Evolutionary conservation across 2,797 vertebrate species (phyloP).

Genomic region (Hemibagrus guttatus): DNA sequence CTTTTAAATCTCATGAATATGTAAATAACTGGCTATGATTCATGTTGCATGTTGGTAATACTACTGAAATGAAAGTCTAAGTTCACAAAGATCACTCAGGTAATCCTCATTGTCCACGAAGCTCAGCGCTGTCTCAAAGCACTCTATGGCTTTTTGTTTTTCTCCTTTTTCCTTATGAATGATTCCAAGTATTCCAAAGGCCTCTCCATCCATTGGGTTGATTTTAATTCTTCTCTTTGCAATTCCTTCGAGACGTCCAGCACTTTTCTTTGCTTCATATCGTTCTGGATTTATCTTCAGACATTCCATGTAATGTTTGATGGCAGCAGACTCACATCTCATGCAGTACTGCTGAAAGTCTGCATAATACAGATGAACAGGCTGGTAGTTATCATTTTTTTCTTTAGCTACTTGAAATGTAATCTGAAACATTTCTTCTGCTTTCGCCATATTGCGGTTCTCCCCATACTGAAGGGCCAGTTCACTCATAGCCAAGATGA

Average conservation of each 20-base stretch:
- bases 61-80: slow-evolving; percentile 48
- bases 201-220: slow-evolving; percentile 55
- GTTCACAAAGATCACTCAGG: slow-evolving; percentile 57
- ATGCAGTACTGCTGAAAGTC: slow-evolving; percentile 59
- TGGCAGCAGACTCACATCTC: slow-evolving; percentile 65
- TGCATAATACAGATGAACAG: slow-evolving; percentile 59
- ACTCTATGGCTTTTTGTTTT: slow-evolving; percentile 65
- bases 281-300: slow-evolving; percentile 60
- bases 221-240: slow-evolving; percentile 54
- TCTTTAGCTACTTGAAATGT: slow-evolving; percentile 57
- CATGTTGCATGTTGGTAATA: not conserved
- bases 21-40: not conserved
- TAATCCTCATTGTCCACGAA: slow-evolving; percentile 60
- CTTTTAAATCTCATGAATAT: too few relatives aligned
- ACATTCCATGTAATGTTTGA: slow-evolving; percentile 66
- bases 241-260: slow-evolving; percentile 50
- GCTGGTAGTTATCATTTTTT: slow-evolving; percentile 53
- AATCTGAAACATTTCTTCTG: slow-evolving; percentile 70
- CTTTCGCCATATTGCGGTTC: slow-evolving; percentile 50
- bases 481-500: slow-evolving; percentile 61
- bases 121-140: slow-evolving; percentile 69
- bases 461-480: slow-evolving; percentile 57
- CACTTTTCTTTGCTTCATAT: slow-evolving; percentile 3
- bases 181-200: slow-evolving; percentile 69
- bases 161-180: slow-evolving; percentile 63